These are phyloP conservation scores for Aselliscus stoliczkanus DNA, from an alignment of 2,797 vertebrate species.

Conservation along the genomic window DNA sequence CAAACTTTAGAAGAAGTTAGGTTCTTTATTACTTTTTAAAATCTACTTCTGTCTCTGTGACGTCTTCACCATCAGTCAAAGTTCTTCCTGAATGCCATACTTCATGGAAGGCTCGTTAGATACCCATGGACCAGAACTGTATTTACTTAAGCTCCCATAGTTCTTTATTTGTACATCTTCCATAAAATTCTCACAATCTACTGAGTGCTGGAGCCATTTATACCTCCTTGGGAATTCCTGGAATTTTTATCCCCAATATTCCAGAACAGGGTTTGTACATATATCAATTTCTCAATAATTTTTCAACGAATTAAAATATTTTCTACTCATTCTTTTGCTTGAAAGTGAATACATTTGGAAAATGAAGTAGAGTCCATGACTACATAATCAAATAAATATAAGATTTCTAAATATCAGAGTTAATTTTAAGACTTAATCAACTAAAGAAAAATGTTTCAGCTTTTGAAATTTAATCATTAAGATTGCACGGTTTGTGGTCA, in stretches of 20 bases:
- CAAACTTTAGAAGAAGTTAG: background rate
- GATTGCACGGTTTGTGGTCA: background rate
- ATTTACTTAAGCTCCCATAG: accelerated
- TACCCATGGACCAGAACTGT: background rate
- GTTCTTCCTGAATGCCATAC: background rate
- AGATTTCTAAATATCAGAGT: background rate
- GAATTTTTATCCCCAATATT: background rate
- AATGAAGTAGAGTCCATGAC: background rate
- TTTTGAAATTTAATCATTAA: background rate
- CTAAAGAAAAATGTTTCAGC: background rate
- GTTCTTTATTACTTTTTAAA: background rate
- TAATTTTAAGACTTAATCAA: background rate
- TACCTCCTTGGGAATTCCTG: background rate
- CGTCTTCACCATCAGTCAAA: background rate
- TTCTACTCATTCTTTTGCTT: background rate
- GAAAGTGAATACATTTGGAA: background rate
- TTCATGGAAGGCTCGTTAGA: background rate
- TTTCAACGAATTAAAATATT: background rate
- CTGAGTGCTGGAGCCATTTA: background rate
- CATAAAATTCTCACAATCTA: background rate
- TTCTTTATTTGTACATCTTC: background rate
- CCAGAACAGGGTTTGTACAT: background rate
- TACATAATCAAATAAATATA: background rate
- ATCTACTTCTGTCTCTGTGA: background rate
- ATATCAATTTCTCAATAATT: background rate